Evolutionary conservation across 2,888 invertebrate species (phyloP).

Genomic region (Acleris literana): DNA sequence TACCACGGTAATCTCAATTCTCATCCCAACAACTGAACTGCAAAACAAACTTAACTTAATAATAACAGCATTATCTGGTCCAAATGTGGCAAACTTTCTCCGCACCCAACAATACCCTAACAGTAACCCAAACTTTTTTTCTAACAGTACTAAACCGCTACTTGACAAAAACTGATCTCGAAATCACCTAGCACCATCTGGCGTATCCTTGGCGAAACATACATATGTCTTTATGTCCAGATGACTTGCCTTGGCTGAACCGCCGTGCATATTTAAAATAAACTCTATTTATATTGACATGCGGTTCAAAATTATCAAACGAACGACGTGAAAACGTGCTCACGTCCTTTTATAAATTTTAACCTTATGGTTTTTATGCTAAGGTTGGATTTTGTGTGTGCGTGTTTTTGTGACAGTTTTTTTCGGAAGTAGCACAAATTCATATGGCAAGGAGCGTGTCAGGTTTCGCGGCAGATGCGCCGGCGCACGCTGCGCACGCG

Average conservation of each 20-base stretch:
- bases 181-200: constrained; percentile 65
- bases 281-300: no score
- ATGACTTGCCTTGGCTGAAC: constrained; percentile 57
- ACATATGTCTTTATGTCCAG: constrained; percentile 74
- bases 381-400: constrained; percentile 47
- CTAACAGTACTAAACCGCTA: constrained; percentile 56
- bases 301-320: no score
- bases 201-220: constrained; percentile 65
- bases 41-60: neutral
- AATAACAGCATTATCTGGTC: constrained; percentile 8
- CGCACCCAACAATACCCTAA: constrained; percentile 23
- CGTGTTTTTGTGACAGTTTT: constrained; percentile 47
- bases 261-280: constrained; percentile 41
- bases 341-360: constrained; percentile 19
- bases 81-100: constrained; percentile 15
- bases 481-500: constrained; percentile 66
- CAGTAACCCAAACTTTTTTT: constrained; percentile 33
- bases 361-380: constrained; percentile 8
- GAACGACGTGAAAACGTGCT: neutral
- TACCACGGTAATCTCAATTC: no score
- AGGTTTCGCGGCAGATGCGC: constrained; percentile 78
- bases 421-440: constrained; percentile 74
- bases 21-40: neutral
- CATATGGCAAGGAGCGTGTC: constrained; percentile 76
- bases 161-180: constrained; percentile 62